phyloP scores from a whole-genome alignment of 2,888 invertebrate genomes.

The Acrocera orbiculus region DNA sequence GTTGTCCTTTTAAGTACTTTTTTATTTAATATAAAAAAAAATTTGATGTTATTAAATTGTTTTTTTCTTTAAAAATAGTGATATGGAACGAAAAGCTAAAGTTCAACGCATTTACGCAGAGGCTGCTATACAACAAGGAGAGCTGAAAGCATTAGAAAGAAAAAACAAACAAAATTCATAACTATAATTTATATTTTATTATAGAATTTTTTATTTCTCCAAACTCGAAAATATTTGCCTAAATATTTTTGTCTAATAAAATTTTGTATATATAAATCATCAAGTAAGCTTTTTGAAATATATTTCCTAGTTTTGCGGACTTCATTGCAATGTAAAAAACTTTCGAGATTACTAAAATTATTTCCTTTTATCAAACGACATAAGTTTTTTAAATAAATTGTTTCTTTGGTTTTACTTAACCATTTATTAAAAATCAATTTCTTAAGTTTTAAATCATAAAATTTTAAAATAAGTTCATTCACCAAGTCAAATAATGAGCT shows the following conservation, averaged over 20 bases:
- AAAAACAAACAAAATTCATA: conserved; percentile 21
- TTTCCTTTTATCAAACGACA: background rate
- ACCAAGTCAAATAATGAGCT: too few relatives aligned
- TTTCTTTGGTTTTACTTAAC: background rate
- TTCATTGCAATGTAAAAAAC: background rate
- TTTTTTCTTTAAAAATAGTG: too few relatives aligned
- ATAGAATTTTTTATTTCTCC: too few relatives aligned
- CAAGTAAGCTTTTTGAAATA: background rate
- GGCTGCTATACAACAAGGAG: conserved; percentile 66
- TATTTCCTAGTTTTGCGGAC: background rate
- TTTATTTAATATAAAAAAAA: conserved; percentile 1
- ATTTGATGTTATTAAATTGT: conserved; percentile 5
- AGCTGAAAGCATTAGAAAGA: conserved; percentile 49
- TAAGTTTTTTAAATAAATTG: background rate
- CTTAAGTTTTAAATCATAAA: background rate
- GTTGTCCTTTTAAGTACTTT: too few relatives aligned
- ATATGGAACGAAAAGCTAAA: conserved; percentile 61
- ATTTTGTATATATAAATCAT: too few relatives aligned
- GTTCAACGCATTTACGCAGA: conserved; percentile 69
- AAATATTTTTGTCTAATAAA: conserved; percentile 1
- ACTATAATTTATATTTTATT: background rate
- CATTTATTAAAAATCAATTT: background rate
- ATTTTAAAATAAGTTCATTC: background rate
- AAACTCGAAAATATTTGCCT: conserved; percentile 1
- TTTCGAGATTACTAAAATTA: background rate